Conservation (phyloP, 2,797 vertebrate species). For the Enteromius thamalakanensis region DNA sequence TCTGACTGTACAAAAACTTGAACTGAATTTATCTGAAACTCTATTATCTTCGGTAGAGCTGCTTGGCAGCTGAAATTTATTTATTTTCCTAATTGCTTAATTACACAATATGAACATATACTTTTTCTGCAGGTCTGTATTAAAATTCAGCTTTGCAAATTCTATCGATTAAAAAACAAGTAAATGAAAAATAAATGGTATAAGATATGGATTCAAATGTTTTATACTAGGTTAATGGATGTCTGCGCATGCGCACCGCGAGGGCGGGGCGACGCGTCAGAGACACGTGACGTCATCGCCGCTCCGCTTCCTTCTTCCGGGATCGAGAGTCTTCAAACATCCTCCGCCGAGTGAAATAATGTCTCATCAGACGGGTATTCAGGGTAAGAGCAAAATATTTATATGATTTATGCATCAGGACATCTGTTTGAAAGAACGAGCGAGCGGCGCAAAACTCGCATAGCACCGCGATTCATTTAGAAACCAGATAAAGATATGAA, state of each 20-base stretch:
- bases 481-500: background rate
- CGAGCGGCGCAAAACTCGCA: background rate
- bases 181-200: too few species aligned
- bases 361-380: constrained; percentile 97
- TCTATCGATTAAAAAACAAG: background rate
- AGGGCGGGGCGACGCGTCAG: constrained; percentile 38
- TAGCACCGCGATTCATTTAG: background rate
- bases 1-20: too few species aligned
- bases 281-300: constrained; percentile 53
- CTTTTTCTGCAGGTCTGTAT: too few species aligned
- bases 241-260: constrained; percentile 43
- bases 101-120: too few species aligned
- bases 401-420: rapidly evolving
- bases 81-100: background rate
- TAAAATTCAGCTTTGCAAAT: background rate
- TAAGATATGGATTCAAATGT: background rate
- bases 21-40: too few species aligned
- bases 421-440: background rate
- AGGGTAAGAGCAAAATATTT: constrained; percentile 77
- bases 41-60: background rate
- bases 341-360: constrained; percentile 76
- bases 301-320: constrained; percentile 64
- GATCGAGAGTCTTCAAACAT: constrained; percentile 65
- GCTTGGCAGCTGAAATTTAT: background rate
- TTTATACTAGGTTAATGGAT: background rate